Evolutionary conservation across 2,113 vertebrate genomes (phyloP).

Genomic region (Prunella fulvescens): DNA sequence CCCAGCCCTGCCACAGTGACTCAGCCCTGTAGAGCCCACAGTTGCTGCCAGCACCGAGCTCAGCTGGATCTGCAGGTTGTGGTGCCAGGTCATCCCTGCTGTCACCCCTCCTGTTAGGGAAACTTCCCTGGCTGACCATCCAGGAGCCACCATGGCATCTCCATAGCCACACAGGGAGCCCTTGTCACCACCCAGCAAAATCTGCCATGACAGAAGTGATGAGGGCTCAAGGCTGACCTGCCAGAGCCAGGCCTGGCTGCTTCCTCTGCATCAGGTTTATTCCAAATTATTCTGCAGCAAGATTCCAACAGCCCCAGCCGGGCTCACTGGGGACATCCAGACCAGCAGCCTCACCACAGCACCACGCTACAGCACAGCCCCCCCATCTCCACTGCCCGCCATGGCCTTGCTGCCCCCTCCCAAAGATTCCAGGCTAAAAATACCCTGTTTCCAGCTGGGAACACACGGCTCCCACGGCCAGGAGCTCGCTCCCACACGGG

Average conservation of each 20-base stretch:
- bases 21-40: background rate
- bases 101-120: background rate
- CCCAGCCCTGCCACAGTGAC: background rate
- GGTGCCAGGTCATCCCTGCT: background rate
- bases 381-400: background rate
- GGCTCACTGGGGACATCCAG: background rate
- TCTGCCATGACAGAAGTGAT: background rate
- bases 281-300: background rate
- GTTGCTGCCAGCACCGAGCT: rapidly evolving
- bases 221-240: background rate
- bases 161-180: rapidly evolving
- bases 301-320: background rate
- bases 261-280: background rate
- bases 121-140: background rate
- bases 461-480: background rate
- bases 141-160: background rate
- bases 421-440: background rate
- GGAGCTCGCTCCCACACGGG: background rate
- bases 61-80: background rate
- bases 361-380: rapidly evolving
- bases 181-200: rapidly evolving
- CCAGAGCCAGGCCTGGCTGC: rapidly evolving
- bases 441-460: background rate
- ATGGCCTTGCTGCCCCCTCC: background rate
- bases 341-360: background rate